phyloP scores from a whole-genome alignment of 2,888 invertebrate genomes.

The Epinotia ramella region DNA sequence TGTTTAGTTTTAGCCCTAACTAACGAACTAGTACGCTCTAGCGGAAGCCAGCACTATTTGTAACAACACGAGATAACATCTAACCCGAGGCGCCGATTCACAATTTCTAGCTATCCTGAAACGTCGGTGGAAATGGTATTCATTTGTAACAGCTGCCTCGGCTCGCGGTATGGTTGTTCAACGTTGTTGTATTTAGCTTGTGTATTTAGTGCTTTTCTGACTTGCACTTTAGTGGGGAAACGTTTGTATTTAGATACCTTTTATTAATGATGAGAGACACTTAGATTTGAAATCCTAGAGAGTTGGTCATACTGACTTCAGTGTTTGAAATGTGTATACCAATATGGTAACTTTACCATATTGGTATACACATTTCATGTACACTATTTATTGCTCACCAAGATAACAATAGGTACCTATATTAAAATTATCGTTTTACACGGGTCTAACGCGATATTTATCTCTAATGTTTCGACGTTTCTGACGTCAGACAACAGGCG shows the following conservation, averaged over 20 bases:
- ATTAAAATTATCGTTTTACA: too few relatives aligned
- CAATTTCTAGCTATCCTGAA: constrained; percentile 20
- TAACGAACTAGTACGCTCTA: constrained; percentile 10
- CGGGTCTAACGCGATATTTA: too few relatives aligned
- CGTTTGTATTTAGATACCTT: not conserved
- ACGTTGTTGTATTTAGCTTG: constrained; percentile 5
- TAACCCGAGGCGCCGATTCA: constrained; percentile 30
- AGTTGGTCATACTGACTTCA: too few relatives aligned
- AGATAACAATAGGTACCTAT: too few relatives aligned
- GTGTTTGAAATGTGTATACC: too few relatives aligned
- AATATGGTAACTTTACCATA: too few relatives aligned
- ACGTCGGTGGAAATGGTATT: constrained; percentile 26
- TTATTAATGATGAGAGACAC: not conserved
- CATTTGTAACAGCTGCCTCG: constrained; percentile 32
- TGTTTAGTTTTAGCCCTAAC: constrained; percentile 23
- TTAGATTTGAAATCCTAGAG: too few relatives aligned
- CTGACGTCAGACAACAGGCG: too few relatives aligned
- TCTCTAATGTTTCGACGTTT: too few relatives aligned
- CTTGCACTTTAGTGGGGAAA: not conserved
- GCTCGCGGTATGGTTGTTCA: not conserved
- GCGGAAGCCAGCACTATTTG: constrained; percentile 36
- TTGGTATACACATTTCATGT: too few relatives aligned
- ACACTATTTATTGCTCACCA: too few relatives aligned
- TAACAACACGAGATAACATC: constrained; percentile 35
- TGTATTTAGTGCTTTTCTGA: constrained; percentile 11